These are phyloP conservation scores for Philonicus albiceps DNA, from an alignment of 2,888 invertebrate genomes.

Conservation along the genomic window DNA sequence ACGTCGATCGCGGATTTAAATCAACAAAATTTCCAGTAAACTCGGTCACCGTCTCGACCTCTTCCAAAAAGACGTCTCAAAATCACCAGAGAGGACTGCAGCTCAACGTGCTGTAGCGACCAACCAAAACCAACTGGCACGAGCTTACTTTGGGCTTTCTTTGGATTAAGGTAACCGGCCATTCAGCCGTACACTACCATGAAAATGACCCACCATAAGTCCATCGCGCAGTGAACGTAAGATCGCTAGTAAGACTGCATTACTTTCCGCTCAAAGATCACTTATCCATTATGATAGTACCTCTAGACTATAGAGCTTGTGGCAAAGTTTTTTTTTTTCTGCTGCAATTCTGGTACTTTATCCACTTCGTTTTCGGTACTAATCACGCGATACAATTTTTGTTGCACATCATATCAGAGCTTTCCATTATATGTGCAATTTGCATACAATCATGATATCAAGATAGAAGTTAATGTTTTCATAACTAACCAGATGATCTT, in stretches of 20 bases:
- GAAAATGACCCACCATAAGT: slow-evolving; percentile 19
- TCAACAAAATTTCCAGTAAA: background rate
- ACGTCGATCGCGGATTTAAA: slow-evolving; percentile 20
- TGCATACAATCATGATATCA: background rate
- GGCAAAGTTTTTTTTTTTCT: background rate
- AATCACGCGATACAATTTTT: slow-evolving; percentile 1
- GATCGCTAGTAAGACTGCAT: background rate
- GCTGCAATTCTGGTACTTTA: background rate
- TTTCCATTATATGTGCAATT: background rate
- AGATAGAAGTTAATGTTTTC: background rate
- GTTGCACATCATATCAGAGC: background rate
- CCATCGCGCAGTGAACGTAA: background rate
- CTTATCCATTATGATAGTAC: background rate
- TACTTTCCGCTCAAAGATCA: slow-evolving; percentile 10
- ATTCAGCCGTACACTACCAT: background rate
- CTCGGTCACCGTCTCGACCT: slow-evolving; percentile 10
- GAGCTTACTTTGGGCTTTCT: slow-evolving; percentile 6
- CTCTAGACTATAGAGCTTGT: background rate
- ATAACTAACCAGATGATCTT: background rate
- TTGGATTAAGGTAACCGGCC: background rate
- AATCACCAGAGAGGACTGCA: background rate
- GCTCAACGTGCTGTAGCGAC: slow-evolving; percentile 15
- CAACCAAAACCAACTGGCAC: slow-evolving; percentile 21
- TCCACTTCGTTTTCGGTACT: background rate
- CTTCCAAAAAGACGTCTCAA: background rate